phyloP scores from a whole-genome alignment of 2,888 invertebrate species.

The Plemyria rubiginata region DNA sequence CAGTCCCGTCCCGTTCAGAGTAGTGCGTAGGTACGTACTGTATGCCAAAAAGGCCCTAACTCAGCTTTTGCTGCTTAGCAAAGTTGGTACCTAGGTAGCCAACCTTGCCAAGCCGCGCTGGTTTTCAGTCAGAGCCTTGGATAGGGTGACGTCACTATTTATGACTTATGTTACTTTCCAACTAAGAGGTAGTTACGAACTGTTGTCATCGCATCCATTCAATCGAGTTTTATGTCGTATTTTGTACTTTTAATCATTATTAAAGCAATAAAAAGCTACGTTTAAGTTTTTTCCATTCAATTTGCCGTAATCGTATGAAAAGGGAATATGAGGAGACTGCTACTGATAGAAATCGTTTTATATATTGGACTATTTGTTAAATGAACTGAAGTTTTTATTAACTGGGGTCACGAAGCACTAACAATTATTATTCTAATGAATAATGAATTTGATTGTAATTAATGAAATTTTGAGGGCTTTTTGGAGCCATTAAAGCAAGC shows the following conservation, averaged over 20 bases:
- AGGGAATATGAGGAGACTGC: conserved; percentile 10
- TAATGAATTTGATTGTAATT: neutral
- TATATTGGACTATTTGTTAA: conserved; percentile 15
- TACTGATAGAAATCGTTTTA: conserved; percentile 17
- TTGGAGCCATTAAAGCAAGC: neutral
- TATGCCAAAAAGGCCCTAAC: no score
- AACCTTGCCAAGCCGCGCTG: no score
- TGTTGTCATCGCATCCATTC: conserved; percentile 19
- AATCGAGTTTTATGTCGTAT: conserved; percentile 22
- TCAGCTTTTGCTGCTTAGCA: no score
- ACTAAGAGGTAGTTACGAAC: conserved; percentile 1
- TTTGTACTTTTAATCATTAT: conserved; percentile 25
- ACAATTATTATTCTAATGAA: neutral
- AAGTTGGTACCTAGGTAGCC: no score
- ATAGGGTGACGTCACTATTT: no score
- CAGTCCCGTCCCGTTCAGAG: no score
- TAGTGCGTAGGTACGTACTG: no score
- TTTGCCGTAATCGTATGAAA: conserved; percentile 15
- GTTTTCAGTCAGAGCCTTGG: no score
- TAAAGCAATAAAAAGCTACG: conserved; percentile 12
- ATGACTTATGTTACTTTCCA: conserved; percentile 11
- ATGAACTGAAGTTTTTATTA: conserved; percentile 23
- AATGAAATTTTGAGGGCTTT: neutral
- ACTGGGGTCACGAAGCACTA: conserved; percentile 12
- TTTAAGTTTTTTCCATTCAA: conserved; percentile 13